Evolutionary conservation across 1,140 invertebrate genomes (phyloP), one percentile per base, ranked within the genome.

Genomic region (Drosophila chauvacae): DNA sequence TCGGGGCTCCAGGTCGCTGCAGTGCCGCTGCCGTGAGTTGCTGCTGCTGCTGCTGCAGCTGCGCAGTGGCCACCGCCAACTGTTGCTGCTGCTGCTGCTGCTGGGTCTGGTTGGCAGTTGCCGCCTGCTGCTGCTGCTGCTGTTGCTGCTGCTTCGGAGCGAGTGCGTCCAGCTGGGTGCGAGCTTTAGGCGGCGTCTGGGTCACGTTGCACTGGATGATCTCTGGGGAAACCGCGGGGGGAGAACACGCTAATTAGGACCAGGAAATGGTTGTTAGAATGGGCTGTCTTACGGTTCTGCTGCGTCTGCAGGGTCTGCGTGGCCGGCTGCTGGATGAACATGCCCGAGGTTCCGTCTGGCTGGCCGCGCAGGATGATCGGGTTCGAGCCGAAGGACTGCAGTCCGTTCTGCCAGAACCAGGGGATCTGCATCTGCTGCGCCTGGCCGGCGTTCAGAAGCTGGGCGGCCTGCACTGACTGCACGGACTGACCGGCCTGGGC

Each of bases 311-410:
- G 62, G 23, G 88, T 85, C 60, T 93, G 92, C 58, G 93, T 78
- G 1, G 96, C 95, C 84, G 96, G 96, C 85, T 97, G 97, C 86
- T 97, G 97, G 77, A 98, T 97, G 79, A 97, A 97, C 96, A 98
- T 97, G 53, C 94, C 93, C 33, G 81, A 82, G 5, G 94, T 93
- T 16, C 95, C 95, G 90, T 97, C 96, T 13, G 95, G 95, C 80
- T 97, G 96, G 4, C 95, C 94, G 10, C 96, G 96, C 62, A 97
- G 93, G 75, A 98, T 97, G 80, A 97, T 97, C 79, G 97, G 97
- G 93, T 97, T 97, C 6, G 95, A 95, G 1, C 95, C 94, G 5
- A 96, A 92, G 2, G 95, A 95, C 73, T 96, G 96, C 26, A 97
- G 70, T 59, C 95, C 93, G 93, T 87, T 91, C 42, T 95, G 92